A percentile compares a stretch with the other conserved stretches of the same genome.
These are phyloP conservation scores for Meteorus cinctellus DNA, from an alignment of 2,888 invertebrate species.

Conservation along the genomic window DNA sequence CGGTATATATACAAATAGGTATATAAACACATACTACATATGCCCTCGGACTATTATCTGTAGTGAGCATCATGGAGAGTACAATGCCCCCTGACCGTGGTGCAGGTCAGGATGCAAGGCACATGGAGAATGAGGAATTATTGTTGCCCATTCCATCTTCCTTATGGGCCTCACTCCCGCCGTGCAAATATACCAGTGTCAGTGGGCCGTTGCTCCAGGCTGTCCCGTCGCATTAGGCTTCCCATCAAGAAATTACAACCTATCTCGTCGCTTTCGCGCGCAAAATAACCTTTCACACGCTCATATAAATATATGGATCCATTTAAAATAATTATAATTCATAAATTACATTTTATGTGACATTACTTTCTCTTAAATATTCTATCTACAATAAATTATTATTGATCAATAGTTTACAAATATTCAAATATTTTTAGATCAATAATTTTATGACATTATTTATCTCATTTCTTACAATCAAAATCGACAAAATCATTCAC, in stretches of 20 bases:
- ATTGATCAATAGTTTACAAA: too few relatives aligned
- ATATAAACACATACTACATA: slow-evolving; percentile 6
- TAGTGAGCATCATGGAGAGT: slow-evolving; percentile 39
- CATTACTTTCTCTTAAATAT: too few relatives aligned
- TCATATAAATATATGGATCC: slow-evolving; percentile 8
- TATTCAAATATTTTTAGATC: too few relatives aligned
- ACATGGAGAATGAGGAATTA: slow-evolving; percentile 52
- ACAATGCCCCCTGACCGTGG: slow-evolving; percentile 53
- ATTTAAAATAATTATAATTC: background rate
- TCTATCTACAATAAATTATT: too few relatives aligned
- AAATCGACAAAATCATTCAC: too few relatives aligned
- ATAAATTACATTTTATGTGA: background rate
- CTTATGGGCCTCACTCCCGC: slow-evolving; percentile 47
- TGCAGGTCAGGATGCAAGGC: slow-evolving; percentile 51
- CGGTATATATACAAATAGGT: background rate
- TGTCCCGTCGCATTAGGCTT: slow-evolving; percentile 37
- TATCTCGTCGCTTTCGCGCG: background rate
- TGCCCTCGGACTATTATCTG: slow-evolving; percentile 30
- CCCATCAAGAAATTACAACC: slow-evolving; percentile 23
- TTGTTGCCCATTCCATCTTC: slow-evolving; percentile 52
- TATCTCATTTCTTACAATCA: too few relatives aligned
- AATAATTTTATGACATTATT: too few relatives aligned
- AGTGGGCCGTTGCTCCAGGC: slow-evolving; percentile 50
- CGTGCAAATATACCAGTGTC: slow-evolving; percentile 48
- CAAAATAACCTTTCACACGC: background rate